A percentile compares a stretch with the other conserved stretches of the same genome.
Conservation (phyloP, 1,140 invertebrate species). For the Pogonomyrmex californicus region DNA sequence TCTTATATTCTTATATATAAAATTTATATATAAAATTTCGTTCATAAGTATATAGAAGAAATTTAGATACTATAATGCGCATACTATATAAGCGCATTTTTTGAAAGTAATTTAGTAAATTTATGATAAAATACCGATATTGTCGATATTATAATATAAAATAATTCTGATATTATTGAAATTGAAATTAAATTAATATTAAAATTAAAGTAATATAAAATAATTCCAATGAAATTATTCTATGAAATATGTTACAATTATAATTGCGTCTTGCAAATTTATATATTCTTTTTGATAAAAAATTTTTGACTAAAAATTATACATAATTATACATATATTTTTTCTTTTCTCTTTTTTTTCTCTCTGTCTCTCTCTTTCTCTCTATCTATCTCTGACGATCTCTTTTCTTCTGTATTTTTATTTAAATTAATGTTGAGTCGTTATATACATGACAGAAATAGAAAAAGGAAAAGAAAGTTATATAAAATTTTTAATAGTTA, state of each 20-base stretch:
- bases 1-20: no score
- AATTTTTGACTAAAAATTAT: neutral
- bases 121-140: neutral
- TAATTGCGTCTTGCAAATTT: neutral
- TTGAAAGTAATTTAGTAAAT: neutral
- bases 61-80: no score
- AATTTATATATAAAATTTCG: no score
- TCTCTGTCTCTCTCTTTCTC: neutral
- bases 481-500: neutral
- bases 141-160: neutral
- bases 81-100: neutral
- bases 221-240: neutral
- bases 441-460: neutral
- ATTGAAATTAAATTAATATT: neutral
- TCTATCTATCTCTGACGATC: neutral
- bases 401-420: neutral
- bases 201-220: neutral
- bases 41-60: no score
- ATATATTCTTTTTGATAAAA: neutral
- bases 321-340: no score
- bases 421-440: neutral
- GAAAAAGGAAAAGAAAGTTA: neutral
- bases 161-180: neutral
- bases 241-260: neutral
- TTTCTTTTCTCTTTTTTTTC: neutral